Evolutionary conservation across 2,888 invertebrate genomes (phyloP).

Genomic region (Punctoribates punctum): DNA sequence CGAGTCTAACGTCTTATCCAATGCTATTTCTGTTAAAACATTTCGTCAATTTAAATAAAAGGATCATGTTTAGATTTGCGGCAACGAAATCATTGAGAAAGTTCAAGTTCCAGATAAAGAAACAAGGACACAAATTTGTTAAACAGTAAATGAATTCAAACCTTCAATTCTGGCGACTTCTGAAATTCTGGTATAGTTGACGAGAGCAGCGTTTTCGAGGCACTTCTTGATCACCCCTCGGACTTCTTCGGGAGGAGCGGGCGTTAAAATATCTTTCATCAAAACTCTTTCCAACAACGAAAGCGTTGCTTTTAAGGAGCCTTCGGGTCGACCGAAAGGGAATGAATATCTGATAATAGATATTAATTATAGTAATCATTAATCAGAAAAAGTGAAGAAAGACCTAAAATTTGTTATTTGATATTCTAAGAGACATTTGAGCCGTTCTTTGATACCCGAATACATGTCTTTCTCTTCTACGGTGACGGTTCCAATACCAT

Average conservation of each 20-base stretch:
- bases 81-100: no score
- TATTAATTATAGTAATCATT: neutral
- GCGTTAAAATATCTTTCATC: constrained; percentile 98
- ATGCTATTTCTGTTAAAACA: constrained; percentile 37
- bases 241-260: constrained; percentile 92
- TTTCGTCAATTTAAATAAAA: constrained; percentile 36
- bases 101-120: no score
- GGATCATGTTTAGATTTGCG: no score
- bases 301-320: constrained; percentile 91
- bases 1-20: constrained; percentile 61
- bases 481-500: constrained; percentile 97
- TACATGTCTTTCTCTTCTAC: constrained; percentile 97
- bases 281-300: constrained; percentile 92
- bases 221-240: constrained; percentile 93
- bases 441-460: constrained; percentile 91
- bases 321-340: constrained; percentile 72
- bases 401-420: constrained; percentile 98
- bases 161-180: constrained; percentile 98
- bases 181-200: constrained; percentile 93
- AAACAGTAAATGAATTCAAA: constrained; percentile 54
- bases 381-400: neutral
- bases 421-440: constrained; percentile 86
- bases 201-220: constrained; percentile 92
- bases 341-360: constrained; percentile 40
- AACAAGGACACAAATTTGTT: no score